Base-by-base conservation (phyloP, 1,140 invertebrate genomes). In the Trichomalopsis sarcophagae region DNA sequence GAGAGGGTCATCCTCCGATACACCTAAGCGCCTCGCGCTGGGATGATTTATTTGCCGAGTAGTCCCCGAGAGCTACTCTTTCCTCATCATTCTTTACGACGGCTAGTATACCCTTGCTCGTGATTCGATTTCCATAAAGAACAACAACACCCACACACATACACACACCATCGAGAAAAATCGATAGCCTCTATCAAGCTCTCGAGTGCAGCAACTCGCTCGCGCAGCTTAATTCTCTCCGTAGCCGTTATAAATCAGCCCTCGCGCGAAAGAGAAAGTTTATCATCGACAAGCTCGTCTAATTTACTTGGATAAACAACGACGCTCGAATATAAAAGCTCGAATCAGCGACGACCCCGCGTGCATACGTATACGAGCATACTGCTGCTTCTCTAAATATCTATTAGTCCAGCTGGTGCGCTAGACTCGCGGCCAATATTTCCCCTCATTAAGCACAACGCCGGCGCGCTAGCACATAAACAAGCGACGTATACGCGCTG, bases 121-220 rank as follows among this genome's bases (percentile, higher is more conserved):
- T 62, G n/a, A 62, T 62, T 62, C 55, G 55, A 62, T 62, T 62
- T 62, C 55, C 55, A 62, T 62, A 62, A 62, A 62, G 55, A 62
- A n/a, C 17, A 62, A 62, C 55, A 62, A 50, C 13, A 27, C 27
- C 27, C 1, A 1, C 27, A 1, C 27, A 27, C 27, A 27, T 1
- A 27, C 27, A 27, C 27, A 10, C 47, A 17, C 47, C 14, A 10
- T 21, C 0, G 55, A 6, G 5, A 62, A n/a, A 62, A 62, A 62
- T 62, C 55, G 55, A 62, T 62, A 62, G 6, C n/a, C n/a, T 62
- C 55, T 62, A 62, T 62, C 17, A 62, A 62, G 17, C 17, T 11
- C 17, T 44, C 55, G 6, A 21, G 6, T 17, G 21, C 55, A 6
- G 2, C 14, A 50, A 50, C 14, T 50, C 47, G 1, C 55, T n/a